Evolutionary conservation across 2,797 vertebrate species (phyloP), one percentile per base, ranked within the genome.

Genomic region (Lacerta viridis): DNA sequence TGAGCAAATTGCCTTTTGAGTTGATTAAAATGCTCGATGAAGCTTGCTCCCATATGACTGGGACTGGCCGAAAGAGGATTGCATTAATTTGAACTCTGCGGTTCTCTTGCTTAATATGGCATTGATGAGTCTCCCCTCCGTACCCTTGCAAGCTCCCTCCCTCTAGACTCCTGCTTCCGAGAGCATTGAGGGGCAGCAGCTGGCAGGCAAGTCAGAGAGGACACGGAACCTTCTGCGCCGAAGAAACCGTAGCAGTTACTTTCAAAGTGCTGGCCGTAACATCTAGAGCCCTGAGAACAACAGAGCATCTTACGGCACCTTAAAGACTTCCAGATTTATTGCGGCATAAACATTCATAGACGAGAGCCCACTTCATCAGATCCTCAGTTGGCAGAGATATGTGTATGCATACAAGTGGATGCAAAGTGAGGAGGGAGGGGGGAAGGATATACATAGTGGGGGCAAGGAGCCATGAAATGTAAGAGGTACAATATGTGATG

Each of bases 1-100:
- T 83, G 94, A 95, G 94, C 94, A 95, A 95, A 95, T 95, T 95
- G 94, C 93, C 92, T 94, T 95, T 90, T 79, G 93, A 94, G 93
- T 93, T 95, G 95, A 95, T 96, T 94, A 94, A 95, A 93, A 90
- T 36, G 91, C 94, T 94, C 88, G 77, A 87, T 33, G 91, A 27
- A 0, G 92, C 2, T 0, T 86, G 89, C 27, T 2, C 86, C 91
- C 0, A 55, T 82, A 87, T 29, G 86, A 83, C 86, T 80, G 88
- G 91, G 92, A 88, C 33, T 0, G 91, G 88, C 80, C 5, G 0
- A 66, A 72, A 92, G 85, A 80, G 87, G 83, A 85, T 90, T 0
- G 1, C 69, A 25, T 91, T 94, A 89, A 94, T 94, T 93, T 92
- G 93, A 80, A n/a, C 91, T 90, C 78, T 0, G 85, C 66, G 11